phyloP scores from a whole-genome alignment of 2,797 vertebrate species.

The Telmatherina bonti region DNA sequence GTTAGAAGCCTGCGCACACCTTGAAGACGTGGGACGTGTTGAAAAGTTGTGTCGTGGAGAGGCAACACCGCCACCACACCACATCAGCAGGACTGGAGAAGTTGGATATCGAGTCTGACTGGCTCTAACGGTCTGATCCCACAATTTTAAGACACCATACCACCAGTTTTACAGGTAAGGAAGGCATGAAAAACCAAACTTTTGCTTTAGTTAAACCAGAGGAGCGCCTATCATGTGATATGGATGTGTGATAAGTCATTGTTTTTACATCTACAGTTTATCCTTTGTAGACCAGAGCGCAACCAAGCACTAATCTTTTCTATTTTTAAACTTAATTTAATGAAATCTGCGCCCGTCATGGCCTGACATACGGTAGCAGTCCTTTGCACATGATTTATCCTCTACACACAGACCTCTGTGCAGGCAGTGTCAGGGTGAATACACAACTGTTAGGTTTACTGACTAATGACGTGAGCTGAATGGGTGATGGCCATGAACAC shows the following conservation, averaged over 20 bases:
- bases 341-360: background rate
- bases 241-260: too few species aligned
- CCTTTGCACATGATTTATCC: conserved; percentile 1
- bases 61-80: conserved; percentile 42
- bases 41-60: conserved; percentile 47
- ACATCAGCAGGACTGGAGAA: conserved; percentile 53
- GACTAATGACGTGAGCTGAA: conserved; percentile 57
- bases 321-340: background rate
- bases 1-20: background rate
- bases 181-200: background rate
- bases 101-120: conserved; percentile 51
- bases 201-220: background rate
- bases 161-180: conserved; percentile 53
- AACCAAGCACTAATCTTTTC: too few species aligned
- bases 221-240: background rate
- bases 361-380: conserved; percentile 2
- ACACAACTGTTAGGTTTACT: conserved; percentile 4
- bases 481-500: conserved; percentile 53
- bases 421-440: conserved; percentile 14
- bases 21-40: conserved; percentile 6
- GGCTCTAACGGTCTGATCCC: conserved; percentile 29
- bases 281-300: too few species aligned
- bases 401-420: conserved; percentile 3
- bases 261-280: too few species aligned
- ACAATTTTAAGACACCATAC: background rate